Evolutionary conservation across 2,888 invertebrate genomes (phyloP).

Genomic region (Pycnomerus fuliginosus): DNA sequence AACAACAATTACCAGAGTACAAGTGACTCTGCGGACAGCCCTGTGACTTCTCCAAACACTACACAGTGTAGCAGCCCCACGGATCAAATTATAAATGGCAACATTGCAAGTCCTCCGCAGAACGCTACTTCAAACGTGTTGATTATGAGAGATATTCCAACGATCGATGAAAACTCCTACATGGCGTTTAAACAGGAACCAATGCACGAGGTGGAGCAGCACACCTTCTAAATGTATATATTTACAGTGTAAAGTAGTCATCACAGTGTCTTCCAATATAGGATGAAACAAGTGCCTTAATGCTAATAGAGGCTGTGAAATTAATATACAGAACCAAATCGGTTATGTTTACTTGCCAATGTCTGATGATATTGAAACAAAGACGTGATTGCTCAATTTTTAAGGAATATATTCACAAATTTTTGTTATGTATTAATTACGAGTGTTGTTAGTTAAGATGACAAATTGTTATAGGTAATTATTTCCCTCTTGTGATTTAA

Average conservation of each 20-base stretch:
- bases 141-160: conserved; percentile 54
- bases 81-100: conserved; percentile 51
- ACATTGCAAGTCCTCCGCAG: conserved; percentile 49
- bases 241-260: not conserved
- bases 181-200: conserved; percentile 59
- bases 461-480: no score
- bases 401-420: conserved; percentile 12
- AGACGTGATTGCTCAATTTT: conserved; percentile 25
- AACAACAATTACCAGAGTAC: conserved; percentile 58
- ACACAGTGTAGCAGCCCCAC: conserved; percentile 50
- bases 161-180: conserved; percentile 49
- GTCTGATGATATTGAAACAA: conserved; percentile 13
- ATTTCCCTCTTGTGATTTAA: conserved; percentile 14
- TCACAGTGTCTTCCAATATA: conserved; percentile 6
- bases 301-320: conserved; percentile 11
- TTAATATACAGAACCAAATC: conserved; percentile 6
- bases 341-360: conserved; percentile 18
- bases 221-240: conserved; percentile 45
- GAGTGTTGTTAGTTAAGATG: not conserved
- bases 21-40: conserved; percentile 59
- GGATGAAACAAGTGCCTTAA: conserved; percentile 9
- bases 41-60: conserved; percentile 54
- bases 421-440: conserved; percentile 1
- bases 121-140: conserved; percentile 47
- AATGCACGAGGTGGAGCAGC: conserved; percentile 53